Conservation (phyloP, 1,140 invertebrate genomes). For the Nasonia vitripennis region DNA sequence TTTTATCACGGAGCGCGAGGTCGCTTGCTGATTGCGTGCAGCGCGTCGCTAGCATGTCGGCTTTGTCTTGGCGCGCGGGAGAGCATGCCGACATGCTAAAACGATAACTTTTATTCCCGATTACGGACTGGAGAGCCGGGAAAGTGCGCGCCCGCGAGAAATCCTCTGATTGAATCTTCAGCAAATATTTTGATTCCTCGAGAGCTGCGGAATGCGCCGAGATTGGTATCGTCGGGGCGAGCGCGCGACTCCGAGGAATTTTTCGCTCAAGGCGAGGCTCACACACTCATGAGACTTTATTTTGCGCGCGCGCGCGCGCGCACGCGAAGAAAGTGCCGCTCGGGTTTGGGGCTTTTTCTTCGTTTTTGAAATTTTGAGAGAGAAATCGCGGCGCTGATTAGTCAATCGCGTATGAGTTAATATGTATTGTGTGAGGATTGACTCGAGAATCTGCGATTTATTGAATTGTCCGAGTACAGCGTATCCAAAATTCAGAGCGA, state of each 20-base stretch:
- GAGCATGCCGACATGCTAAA: slow-evolving; percentile 58
- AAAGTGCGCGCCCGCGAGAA: slow-evolving; percentile 8
- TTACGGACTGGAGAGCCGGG: slow-evolving; percentile 40
- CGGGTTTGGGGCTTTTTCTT: not conserved
- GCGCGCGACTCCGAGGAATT: not conserved
- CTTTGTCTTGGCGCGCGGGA: slow-evolving; percentile 67
- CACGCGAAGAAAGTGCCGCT: no score
- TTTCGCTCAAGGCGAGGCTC: not conserved
- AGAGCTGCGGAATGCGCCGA: not conserved
- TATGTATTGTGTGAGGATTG: no score
- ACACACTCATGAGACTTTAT: not conserved
- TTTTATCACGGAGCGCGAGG: slow-evolving; percentile 72
- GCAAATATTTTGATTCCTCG: slow-evolving; percentile 14
- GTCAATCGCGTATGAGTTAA: no score
- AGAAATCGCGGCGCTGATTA: not conserved
- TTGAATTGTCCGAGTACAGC: no score
- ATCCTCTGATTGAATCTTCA: slow-evolving; percentile 32
- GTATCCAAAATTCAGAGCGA: no score
- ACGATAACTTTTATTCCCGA: slow-evolving; percentile 57
- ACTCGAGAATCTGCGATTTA: no score
- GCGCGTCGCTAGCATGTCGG: slow-evolving; percentile 61
- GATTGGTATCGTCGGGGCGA: not conserved
- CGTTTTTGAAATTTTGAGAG: no score
- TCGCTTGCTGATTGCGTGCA: slow-evolving; percentile 69
- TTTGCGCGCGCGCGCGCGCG: not conserved